Base-by-base conservation (phyloP, 2,797 vertebrate species). In the Eurystomus glaucurus region DNA sequence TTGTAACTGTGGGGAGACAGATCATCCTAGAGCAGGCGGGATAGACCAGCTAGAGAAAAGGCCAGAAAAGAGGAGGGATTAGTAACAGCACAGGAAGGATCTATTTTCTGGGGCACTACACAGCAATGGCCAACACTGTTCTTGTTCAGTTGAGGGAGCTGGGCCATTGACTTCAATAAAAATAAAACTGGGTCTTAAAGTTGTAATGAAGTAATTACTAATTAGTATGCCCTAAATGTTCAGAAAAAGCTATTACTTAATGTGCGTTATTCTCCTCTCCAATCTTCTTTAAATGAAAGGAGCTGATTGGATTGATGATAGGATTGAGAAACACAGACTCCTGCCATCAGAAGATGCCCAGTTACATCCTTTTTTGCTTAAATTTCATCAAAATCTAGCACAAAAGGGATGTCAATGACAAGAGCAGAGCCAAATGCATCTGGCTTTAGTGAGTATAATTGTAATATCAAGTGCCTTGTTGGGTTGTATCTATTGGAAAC, bases 261-360 rank as follows among this genome's bases (percentile, higher is more conserved):
- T 74, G 70, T n/a, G 87, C 79, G 84, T 89, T 85, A 77, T 91
- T 85, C 78, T 41, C 58, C 55, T 93, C 89, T 85, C 78, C 91
- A 85, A 90, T 83, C 92, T 88, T 70, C 58, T 93, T 93, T 68
- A 96, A 88, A 95, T 89, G 88, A 54, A 96, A 90, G 64, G 64
- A 84, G 28, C 35, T 93, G 93, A 96, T 84, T 97, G 83, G 72
- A 89, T 46, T 96, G 92, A 88, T 95, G 88, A 93, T 77, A 94
- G 86, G 80, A 86, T 57, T 77, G 83, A 93, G 93, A 95, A 96
- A 96, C 29, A 41, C 8, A 72, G 80, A 58, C 76, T 89, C 88
- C 68, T 76, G 70, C 62, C 92, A 95, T 92, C 62, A 65, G 83
- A 95, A 82, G 92, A 92, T 80, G 80, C 77, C 72, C 88, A 52